Evolutionary conservation across 2,888 invertebrate genomes (phyloP).

Genomic region (Sussaba pulchella): DNA sequence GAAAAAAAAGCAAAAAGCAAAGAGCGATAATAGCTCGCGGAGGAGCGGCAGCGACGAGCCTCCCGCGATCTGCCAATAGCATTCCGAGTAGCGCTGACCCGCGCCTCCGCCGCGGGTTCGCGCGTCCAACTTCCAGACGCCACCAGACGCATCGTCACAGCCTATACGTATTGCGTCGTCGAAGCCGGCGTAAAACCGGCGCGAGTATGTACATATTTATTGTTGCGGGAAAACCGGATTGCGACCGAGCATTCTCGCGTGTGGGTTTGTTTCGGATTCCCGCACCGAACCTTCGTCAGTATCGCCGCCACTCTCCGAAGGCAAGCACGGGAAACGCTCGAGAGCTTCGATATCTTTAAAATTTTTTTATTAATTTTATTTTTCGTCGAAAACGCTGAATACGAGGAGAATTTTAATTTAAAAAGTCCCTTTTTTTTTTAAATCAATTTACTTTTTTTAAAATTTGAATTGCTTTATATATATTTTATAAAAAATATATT

Average conservation of each 20-base stretch:
- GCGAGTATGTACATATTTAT: not conserved
- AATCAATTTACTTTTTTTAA: no score
- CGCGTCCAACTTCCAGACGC: not conserved
- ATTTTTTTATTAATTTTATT: no score
- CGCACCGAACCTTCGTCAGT: not conserved
- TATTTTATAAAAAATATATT: not conserved
- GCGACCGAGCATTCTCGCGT: not conserved
- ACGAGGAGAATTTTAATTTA: no score
- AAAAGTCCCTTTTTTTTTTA: no score
- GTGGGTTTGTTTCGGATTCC: not conserved
- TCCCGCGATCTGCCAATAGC: constrained; percentile 58
- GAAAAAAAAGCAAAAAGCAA: not conserved
- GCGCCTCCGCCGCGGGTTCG: not conserved
- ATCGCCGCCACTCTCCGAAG: not conserved
- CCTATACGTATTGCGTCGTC: not conserved
- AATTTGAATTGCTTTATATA: no score
- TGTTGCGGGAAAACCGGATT: not conserved
- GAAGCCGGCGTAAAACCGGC: not conserved
- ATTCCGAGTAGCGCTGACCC: not conserved
- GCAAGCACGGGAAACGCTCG: not conserved
- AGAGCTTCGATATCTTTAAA: not conserved
- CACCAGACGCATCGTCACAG: constrained; percentile 13
- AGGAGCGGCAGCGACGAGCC: constrained; percentile 57
- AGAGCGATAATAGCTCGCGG: constrained; percentile 12
- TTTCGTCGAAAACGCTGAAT: no score